These are phyloP conservation scores for Platypus cylindrus DNA, from an alignment of 2,888 invertebrate genomes.

Conservation along the genomic window DNA sequence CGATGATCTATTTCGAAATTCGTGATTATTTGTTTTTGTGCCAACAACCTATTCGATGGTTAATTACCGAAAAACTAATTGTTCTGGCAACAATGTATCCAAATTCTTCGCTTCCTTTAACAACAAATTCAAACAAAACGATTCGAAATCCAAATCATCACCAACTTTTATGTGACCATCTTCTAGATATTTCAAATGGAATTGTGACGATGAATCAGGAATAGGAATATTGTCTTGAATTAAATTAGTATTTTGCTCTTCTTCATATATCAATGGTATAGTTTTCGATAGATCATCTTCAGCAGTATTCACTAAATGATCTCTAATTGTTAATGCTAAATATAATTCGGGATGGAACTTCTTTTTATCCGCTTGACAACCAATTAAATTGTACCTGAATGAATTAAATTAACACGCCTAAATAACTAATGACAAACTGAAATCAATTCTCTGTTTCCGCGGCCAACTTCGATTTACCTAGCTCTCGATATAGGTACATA, in stretches of 20 bases:
- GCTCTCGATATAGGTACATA: no score
- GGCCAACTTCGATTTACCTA: no score
- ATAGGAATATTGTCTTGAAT: no score
- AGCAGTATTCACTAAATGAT: constrained; percentile 36
- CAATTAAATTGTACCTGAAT: constrained; percentile 13
- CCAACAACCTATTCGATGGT: no score
- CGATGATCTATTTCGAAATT: constrained; percentile 20
- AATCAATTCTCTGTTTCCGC: no score
- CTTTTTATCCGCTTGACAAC: constrained; percentile 25
- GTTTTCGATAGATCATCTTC: constrained; percentile 16
- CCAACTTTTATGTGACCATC: constrained; percentile 47
- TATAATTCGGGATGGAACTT: constrained; percentile 47
- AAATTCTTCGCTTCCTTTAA: constrained; percentile 45
- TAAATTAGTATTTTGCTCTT: constrained; percentile 14
- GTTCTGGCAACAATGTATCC: constrained; percentile 37
- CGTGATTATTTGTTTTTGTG: no score
- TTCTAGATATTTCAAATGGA: constrained; percentile 36
- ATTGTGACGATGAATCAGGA: constrained; percentile 9
- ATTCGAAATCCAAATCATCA: constrained; percentile 24
- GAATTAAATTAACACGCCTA: not conserved
- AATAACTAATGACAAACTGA: no score
- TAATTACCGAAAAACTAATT: constrained; percentile 23
- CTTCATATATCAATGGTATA: constrained; percentile 22
- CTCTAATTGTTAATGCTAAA: constrained; percentile 46
- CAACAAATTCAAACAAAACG: constrained; percentile 43